These are phyloP conservation scores for Drosophila engyochracea DNA, from an alignment of 2,888 invertebrate genomes.

Conservation along the genomic window DNA sequence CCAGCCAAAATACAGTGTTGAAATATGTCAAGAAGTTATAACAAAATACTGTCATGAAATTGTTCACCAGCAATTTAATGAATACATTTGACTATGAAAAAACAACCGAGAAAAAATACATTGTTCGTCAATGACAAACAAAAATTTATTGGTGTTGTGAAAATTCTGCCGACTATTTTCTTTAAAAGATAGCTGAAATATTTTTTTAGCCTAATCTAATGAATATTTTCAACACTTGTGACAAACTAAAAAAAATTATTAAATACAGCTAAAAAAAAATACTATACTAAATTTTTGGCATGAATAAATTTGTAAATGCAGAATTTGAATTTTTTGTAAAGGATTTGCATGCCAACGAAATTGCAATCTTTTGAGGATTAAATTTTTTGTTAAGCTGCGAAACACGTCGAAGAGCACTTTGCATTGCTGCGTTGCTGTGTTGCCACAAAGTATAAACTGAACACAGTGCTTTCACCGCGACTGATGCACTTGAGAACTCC, in stretches of 20 bases:
- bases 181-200: background rate
- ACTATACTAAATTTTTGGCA: background rate
- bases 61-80: background rate
- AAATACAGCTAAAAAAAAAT: background rate
- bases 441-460: slow-evolving; percentile 28
- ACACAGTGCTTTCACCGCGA: slow-evolving; percentile 8
- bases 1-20: background rate
- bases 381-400: slow-evolving; percentile 1
- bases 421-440: slow-evolving; percentile 5
- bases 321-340: background rate
- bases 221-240: background rate
- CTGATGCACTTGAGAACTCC: slow-evolving; percentile 55
- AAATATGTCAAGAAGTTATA: background rate
- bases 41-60: background rate
- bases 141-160: background rate
- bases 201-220: background rate
- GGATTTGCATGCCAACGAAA: background rate
- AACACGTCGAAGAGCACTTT: slow-evolving; percentile 8
- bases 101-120: background rate
- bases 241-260: background rate
- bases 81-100: background rate
- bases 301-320: background rate
- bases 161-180: background rate
- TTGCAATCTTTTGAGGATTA: background rate
- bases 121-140: background rate